These are phyloP conservation scores for Meteorus colon DNA, from an alignment of 2,888 invertebrate species.

Conservation along the genomic window DNA sequence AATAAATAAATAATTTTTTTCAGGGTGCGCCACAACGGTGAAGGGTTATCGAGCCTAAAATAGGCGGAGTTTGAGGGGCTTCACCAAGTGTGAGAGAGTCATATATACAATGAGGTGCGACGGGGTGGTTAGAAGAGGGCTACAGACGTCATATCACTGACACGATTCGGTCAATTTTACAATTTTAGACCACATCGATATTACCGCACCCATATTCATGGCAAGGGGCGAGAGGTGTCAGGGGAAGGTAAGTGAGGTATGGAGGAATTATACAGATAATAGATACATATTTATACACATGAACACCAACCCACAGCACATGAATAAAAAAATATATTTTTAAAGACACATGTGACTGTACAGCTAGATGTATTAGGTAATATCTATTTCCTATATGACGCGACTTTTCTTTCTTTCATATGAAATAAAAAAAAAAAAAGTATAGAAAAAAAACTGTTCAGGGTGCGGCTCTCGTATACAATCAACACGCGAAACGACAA, in stretches of 20 bases:
- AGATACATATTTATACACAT: background rate
- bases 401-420: slow-evolving; percentile 64
- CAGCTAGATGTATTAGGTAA: slow-evolving; percentile 67
- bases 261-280: background rate
- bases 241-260: slow-evolving; percentile 36
- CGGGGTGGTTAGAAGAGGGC: background rate
- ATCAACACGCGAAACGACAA: slow-evolving; percentile 39
- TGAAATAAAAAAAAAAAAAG: background rate
- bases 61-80: background rate
- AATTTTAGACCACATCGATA: slow-evolving; percentile 60
- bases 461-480: slow-evolving; percentile 56
- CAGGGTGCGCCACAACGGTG: background rate
- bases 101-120: slow-evolving; percentile 16
- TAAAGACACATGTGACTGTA: background rate
- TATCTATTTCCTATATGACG: slow-evolving; percentile 69
- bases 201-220: slow-evolving; percentile 61
- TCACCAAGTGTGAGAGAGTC: background rate
- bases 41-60: slow-evolving; percentile 1
- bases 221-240: slow-evolving; percentile 48
- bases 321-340: slow-evolving; percentile 19
- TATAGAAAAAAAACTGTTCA: slow-evolving; percentile 59
- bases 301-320: background rate
- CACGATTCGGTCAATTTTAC: slow-evolving; percentile 62
- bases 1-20: background rate
- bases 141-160: slow-evolving; percentile 12